phyloP scores from a whole-genome alignment of 2,888 invertebrate species.

The Camponotus fellah region DNA sequence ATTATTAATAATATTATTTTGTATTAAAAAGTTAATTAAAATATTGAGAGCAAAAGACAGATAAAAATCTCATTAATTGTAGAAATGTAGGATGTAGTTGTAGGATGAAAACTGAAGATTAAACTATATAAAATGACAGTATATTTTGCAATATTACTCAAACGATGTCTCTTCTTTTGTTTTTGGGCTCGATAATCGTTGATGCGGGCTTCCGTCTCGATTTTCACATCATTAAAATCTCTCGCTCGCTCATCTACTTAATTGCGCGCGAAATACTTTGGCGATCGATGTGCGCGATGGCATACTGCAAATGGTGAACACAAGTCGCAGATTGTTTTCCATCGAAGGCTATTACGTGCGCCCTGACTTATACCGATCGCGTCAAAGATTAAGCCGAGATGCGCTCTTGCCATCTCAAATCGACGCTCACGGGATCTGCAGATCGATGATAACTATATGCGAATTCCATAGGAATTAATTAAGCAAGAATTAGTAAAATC shows the following conservation, averaged over 20 bases:
- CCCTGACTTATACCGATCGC: constrained; percentile 38
- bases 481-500: constrained; percentile 6
- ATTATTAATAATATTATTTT: not conserved
- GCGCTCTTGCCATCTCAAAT: constrained; percentile 33
- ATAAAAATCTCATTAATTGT: not conserved
- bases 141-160: constrained; percentile 19
- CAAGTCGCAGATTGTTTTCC: constrained; percentile 39
- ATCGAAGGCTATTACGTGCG: constrained; percentile 28
- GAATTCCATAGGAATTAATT: constrained; percentile 35
- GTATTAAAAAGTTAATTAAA: not conserved
- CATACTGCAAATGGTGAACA: constrained; percentile 37
- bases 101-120: not conserved
- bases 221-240: constrained; percentile 48
- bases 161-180: constrained; percentile 20
- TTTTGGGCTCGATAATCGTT: constrained; percentile 39
- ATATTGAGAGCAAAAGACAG: not conserved
- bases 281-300: constrained; percentile 49
- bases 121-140: constrained; percentile 3
- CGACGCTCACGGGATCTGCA: constrained; percentile 27
- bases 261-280: constrained; percentile 43
- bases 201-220: constrained; percentile 11
- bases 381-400: constrained; percentile 33
- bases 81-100: not conserved
- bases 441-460: constrained; percentile 48
- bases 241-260: constrained; percentile 41